Base-by-base conservation (phyloP, 2,888 invertebrate species). In the Opisthograptis luteolata region DNA sequence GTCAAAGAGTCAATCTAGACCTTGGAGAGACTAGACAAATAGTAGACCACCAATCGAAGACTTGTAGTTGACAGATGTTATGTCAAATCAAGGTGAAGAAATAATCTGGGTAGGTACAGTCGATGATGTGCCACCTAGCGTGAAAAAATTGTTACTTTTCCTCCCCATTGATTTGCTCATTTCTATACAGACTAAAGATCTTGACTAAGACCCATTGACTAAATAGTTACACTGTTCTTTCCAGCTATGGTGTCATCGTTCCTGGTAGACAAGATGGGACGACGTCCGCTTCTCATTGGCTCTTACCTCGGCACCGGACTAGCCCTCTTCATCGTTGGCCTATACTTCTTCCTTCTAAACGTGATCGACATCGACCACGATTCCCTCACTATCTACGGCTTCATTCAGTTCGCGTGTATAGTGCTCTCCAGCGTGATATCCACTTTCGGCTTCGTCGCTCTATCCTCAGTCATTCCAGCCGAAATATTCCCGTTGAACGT, bases 401-500 rank as follows among this genome's bases (percentile, higher is more conserved):
- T 75, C 70, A 27, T 91, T 4, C 75, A 79, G 7, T 77, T 86
- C 2, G 70, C 83, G n/a, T 85, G 88, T 1, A 74, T 92, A 2
- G 58, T 76, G 8, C 28, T 68, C 2, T 65, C 76, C 1, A 74
- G 63, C 22, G 56, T 79, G 0, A 63, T 77, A 5, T 76, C 80
- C 0, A 76, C 70, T 5, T 43, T 81, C 14, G 92, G 92, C 0
- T 75, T 88, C 20, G 86, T 80, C 40, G 87, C 92, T 0, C 55
- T 92, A 41, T 75, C 87, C 0, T 79, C 77, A 27, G 79, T 89
- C 46, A 84, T 92, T 62, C 81, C 91, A 12, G 85, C 91, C 0
- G 92, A 92, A 66, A 70, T 92, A 17, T 92, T 92, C 58, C 87
- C 92, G 0, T 74, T 91, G 1, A 91, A 90, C 55, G 83, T 92